Percentiles rank a stretch among this genome's conserved stretches.
Evolutionary conservation across 2,113 vertebrate species (phyloP).

Genomic region (Chinchilla lanigera): DNA sequence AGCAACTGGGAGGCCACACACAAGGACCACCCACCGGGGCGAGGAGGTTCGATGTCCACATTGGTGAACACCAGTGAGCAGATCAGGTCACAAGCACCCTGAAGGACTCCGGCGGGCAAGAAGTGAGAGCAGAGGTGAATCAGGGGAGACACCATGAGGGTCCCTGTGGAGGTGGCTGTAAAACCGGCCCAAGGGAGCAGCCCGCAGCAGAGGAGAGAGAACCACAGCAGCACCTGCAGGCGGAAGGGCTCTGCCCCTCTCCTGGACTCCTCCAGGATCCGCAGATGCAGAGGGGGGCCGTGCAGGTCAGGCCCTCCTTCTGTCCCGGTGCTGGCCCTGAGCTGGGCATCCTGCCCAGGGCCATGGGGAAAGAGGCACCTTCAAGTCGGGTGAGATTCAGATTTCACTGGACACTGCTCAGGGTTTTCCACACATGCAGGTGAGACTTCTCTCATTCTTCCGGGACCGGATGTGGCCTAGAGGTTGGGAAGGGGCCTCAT

Average conservation of each 20-base stretch:
- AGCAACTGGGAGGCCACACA: not conserved
- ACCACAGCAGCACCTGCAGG: not conserved
- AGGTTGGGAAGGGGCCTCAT: not conserved
- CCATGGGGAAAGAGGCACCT: not conserved
- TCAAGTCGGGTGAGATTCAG: not conserved
- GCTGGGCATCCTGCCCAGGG: accelerated
- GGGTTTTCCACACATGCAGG: not conserved
- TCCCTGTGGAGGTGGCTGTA: accelerated
- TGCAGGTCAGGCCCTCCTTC: not conserved
- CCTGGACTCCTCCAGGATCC: not conserved
- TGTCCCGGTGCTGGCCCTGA: accelerated
- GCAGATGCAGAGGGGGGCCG: not conserved
- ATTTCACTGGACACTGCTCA: not conserved
- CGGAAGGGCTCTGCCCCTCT: not conserved
- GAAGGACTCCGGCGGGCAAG: not conserved
- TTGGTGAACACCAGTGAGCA: not conserved
- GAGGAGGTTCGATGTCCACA: not conserved
- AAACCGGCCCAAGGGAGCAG: not conserved
- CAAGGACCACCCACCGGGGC: not conserved
- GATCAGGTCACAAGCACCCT: not conserved
- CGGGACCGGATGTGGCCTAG: not conserved
- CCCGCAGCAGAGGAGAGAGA: not conserved
- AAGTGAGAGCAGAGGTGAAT: not conserved
- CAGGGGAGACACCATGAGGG: not conserved
- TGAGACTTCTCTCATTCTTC: not conserved